phyloP scores from a whole-genome alignment of 2,797 vertebrate species.

The Pogonophryne albipinna region DNA sequence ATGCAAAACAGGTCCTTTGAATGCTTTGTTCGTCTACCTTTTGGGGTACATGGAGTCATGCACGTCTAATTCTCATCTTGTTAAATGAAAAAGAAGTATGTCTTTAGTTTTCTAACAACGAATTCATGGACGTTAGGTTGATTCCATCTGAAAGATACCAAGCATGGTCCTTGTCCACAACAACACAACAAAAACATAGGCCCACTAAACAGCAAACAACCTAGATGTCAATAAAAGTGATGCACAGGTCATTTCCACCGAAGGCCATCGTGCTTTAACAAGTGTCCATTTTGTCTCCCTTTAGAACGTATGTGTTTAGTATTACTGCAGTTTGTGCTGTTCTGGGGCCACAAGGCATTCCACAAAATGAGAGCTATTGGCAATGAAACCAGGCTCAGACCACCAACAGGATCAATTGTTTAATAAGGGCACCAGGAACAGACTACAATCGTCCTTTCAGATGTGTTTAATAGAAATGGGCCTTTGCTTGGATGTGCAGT shows the following conservation, averaged over 20 bases:
- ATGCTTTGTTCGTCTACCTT: neutral
- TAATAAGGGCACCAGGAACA: slow-evolving; percentile 26
- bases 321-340: neutral
- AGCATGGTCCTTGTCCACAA: neutral
- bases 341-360: neutral
- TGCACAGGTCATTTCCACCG: neutral
- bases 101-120: neutral
- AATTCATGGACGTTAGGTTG: neutral
- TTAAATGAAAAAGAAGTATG: no score
- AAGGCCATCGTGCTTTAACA: neutral
- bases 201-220: neutral
- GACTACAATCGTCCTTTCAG: neutral
- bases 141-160: neutral
- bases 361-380: slow-evolving; percentile 1
- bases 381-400: slow-evolving; percentile 4
- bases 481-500: neutral
- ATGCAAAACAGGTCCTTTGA: neutral
- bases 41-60: neutral
- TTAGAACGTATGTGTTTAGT: slow-evolving; percentile 3
- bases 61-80: no score
- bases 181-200: slow-evolving; percentile 2
- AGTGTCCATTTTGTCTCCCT: neutral
- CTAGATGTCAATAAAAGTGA: slow-evolving; percentile 11
- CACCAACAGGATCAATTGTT: slow-evolving; percentile 16
- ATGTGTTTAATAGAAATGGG: slow-evolving; percentile 14